These are phyloP conservation scores for Machimus rusticus DNA, from an alignment of 2,888 invertebrate species.

Conservation along the genomic window DNA sequence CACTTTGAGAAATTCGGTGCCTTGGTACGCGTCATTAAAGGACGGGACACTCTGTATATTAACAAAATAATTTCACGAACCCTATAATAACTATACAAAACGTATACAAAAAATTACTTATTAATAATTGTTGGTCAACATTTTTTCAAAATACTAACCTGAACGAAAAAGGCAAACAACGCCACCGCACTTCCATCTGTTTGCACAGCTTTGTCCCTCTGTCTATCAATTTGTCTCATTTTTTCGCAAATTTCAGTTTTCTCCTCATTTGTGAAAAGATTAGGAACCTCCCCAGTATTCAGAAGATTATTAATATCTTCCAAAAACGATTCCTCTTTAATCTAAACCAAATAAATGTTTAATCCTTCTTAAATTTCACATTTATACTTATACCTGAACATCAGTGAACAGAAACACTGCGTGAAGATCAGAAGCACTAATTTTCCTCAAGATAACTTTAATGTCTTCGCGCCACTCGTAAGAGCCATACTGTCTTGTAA, in stretches of 20 bases:
- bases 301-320: conserved; percentile 93
- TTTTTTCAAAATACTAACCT: conserved; percentile 50
- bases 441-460: conserved; percentile 79
- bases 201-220: conserved; percentile 83
- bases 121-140: too few species aligned
- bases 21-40: too few species aligned
- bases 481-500: conserved; percentile 83
- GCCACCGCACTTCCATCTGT: conserved; percentile 93
- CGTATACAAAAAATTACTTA: background rate
- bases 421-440: conserved; percentile 83
- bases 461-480: conserved; percentile 93
- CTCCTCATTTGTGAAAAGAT: conserved; percentile 85
- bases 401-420: conserved; percentile 92
- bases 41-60: too few species aligned
- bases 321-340: conserved; percentile 91
- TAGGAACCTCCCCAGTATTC: conserved; percentile 93
- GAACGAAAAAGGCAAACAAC: conserved; percentile 88
- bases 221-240: conserved; percentile 90
- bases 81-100: too few species aligned
- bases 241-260: conserved; percentile 91
- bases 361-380: background rate
- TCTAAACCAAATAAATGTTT: conserved; percentile 63
- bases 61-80: too few species aligned
- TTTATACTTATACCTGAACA: conserved; percentile 71
- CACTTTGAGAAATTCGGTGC: too few species aligned